Conservation (phyloP, 1,140 invertebrate genomes). For the Caerostris extrusa region DNA sequence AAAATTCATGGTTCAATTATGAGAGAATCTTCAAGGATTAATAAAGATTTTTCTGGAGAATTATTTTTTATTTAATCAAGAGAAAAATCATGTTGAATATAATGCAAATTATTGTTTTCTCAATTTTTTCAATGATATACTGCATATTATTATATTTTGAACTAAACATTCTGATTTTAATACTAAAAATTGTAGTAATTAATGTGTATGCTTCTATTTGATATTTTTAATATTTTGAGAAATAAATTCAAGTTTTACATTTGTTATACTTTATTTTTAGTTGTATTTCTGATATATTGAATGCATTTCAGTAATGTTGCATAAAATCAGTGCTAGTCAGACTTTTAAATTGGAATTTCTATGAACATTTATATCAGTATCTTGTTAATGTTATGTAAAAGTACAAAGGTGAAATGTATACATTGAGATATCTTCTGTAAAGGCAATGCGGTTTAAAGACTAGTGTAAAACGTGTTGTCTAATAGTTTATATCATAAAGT, state of each 20-base stretch:
- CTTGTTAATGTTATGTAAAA: constrained; percentile 16
- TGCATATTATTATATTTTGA: too few species aligned
- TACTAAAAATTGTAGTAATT: too few species aligned
- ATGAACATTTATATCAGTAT: constrained; percentile 11
- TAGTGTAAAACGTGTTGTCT: neutral
- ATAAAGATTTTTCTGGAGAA: too few species aligned
- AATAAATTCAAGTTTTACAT: constrained; percentile 16
- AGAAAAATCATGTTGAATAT: too few species aligned
- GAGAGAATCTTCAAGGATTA: neutral
- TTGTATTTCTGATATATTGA: neutral
- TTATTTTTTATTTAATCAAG: too few species aligned
- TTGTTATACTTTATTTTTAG: neutral
- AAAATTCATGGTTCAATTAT: neutral
- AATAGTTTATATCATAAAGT: neutral
- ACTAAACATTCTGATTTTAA: too few species aligned
- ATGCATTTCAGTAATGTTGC: neutral
- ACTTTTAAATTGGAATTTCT: constrained; percentile 12
- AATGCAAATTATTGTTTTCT: too few species aligned
- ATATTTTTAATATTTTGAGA: neutral
- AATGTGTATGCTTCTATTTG: neutral
- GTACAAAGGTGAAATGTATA: constrained; percentile 22
- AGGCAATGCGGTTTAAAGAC: neutral
- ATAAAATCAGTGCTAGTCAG: constrained; percentile 14
- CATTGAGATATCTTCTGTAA: neutral
- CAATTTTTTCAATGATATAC: too few species aligned